Evolutionary conservation across 2,797 vertebrate genomes (phyloP), one percentile per base, ranked within the genome.

Genomic region (Chaenodraco wilsoni): DNA sequence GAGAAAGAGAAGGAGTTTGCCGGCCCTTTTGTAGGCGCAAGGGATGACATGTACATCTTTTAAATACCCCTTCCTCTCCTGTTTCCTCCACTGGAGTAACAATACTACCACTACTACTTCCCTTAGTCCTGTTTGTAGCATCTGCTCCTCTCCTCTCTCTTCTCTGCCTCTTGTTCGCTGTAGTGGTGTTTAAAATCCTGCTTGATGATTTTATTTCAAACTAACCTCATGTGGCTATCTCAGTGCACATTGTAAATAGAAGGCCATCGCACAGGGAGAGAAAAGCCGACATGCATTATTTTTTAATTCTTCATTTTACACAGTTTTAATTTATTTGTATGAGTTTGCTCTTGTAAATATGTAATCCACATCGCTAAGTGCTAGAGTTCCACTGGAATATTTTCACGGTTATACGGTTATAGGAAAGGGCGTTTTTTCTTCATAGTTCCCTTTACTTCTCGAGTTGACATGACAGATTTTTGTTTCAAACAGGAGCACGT

Each of bases 141-240:
- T 81, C 83, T 65, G 37, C 78, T 85, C 51, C 71, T 9, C 80
- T 77, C 81, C 77, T 78, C 82, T 87, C 79, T 78, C 76, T 74
- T 81, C 65, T 79, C 82, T 73, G 68, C 84, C 78, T 80, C 78
- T 78, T 65, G 27, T 67, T 88, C 86, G 76, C 74, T 40, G 58
- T 91, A 88, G 88, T 81, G 75, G 76, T 87, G 78, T 81, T 61
- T 79, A 31, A 73, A 85, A 80, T 85, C 85, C 91, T 91, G 88
- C 89, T 93, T 68, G 74, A 88, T 84, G 62, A 84, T 78, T 78
- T 68, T 80, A 63, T 37, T 83, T 83, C 78, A 64, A 52, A 95
- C 94, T 95, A 95, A 95, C 93, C 84, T 89, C 85, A 87, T 85
- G 69, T 40, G 62, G 74, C 74, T 73, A 63, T 82, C 70, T 83